A percentile compares a stretch with the other conserved stretches of the same genome.
Conservation (phyloP, 2,888 invertebrate species). For the Deladenus siricidicola region DNA sequence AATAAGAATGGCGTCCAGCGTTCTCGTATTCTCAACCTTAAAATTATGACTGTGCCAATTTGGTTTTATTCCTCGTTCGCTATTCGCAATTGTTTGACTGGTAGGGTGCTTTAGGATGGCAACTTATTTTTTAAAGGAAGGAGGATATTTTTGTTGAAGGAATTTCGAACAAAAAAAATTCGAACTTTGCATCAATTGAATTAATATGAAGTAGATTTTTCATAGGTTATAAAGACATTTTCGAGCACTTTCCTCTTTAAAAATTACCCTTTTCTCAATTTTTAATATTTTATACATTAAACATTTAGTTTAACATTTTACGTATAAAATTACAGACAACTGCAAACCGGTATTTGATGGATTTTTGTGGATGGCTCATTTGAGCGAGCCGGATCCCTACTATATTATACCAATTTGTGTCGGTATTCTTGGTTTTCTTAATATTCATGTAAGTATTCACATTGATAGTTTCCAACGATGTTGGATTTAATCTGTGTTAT, state of each 20-base stretch:
- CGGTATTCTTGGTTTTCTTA: slow-evolving; percentile 44
- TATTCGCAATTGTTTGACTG: slow-evolving; percentile 36
- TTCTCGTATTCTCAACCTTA: slow-evolving; percentile 44
- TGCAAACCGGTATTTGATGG: slow-evolving; percentile 42
- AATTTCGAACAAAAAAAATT: no score
- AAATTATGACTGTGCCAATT: slow-evolving; percentile 45
- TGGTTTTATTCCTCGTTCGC: slow-evolving; percentile 51
- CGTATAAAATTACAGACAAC: slow-evolving; percentile 32
- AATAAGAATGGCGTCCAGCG: slow-evolving; percentile 36
- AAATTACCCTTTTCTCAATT: neutral
- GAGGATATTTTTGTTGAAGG: neutral
- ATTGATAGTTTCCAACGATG: neutral
- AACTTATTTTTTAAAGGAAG: no score
- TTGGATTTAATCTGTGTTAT: neutral
- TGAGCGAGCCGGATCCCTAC: slow-evolving; percentile 47
- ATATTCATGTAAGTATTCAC: slow-evolving; percentile 37
- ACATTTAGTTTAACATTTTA: slow-evolving; percentile 4
- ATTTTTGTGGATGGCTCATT: slow-evolving; percentile 40
- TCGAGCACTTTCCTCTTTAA: no score
- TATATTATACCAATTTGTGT: slow-evolving; percentile 43
- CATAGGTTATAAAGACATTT: no score
- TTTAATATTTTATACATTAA: neutral
- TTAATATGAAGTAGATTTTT: no score
- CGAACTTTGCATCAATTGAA: no score
- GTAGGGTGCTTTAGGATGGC: slow-evolving; percentile 7